Percentiles rank a stretch among this genome's conserved stretches.
phyloP scores from a whole-genome alignment of 1,140 invertebrate genomes.

The Procambarus virginalis region DNA sequence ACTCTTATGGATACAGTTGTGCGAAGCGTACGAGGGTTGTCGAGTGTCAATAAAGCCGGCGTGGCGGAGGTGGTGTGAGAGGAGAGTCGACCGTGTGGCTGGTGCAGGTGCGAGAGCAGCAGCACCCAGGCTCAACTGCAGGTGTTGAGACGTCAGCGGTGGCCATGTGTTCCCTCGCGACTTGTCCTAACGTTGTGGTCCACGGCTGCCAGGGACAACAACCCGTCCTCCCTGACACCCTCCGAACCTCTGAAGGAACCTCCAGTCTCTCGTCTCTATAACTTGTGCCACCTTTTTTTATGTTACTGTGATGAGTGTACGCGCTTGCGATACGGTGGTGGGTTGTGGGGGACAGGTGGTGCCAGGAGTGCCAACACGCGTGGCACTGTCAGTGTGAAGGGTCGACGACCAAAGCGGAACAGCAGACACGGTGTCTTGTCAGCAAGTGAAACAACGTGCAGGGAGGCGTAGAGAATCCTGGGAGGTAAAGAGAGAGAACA shows the following conservation, averaged over 20 bases:
- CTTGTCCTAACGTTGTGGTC: not conserved
- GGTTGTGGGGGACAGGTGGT: not conserved
- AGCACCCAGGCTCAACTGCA: not conserved
- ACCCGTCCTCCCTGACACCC: not conserved
- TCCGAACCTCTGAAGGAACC: not conserved
- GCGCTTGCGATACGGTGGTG: not conserved
- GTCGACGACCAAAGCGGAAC: not conserved
- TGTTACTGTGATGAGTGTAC: not conserved
- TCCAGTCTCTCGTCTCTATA: not conserved
- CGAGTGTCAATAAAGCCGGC: conserved; percentile 16
- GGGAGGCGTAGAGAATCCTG: no score
- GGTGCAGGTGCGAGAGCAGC: not conserved
- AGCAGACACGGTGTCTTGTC: not conserved
- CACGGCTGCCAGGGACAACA: not conserved
- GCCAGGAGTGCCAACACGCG: not conserved
- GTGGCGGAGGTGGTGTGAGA: not conserved
- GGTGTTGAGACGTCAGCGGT: not conserved
- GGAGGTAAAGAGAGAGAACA: not conserved
- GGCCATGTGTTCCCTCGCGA: conserved; percentile 21
- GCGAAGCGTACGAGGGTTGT: not conserved
- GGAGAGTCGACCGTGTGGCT: conserved; percentile 3
- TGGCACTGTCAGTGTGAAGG: not conserved
- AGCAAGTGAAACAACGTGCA: not conserved
- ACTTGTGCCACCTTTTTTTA: not conserved
- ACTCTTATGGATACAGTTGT: not conserved